Conservation (phyloP, 2,113 vertebrate genomes). For the Plestiodon gilberti region DNA sequence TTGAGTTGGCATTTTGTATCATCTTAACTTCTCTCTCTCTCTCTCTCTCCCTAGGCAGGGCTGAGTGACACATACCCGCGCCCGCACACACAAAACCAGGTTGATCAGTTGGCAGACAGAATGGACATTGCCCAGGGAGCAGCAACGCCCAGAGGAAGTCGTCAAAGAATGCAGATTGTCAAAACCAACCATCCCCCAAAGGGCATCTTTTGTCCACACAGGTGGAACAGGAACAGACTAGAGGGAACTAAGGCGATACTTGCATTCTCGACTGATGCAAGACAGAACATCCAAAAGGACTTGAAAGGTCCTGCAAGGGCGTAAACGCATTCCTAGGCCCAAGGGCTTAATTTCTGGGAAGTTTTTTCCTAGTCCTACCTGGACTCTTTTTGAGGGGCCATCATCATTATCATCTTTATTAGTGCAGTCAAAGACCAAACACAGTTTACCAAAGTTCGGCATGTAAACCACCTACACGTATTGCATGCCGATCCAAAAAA, state of each 20-base stretch:
- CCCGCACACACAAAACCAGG: background rate
- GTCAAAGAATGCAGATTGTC: background rate
- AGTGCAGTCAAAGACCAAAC: too few species aligned
- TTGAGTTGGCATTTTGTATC: background rate
- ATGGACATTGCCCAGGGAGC: background rate
- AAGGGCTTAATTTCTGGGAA: background rate
- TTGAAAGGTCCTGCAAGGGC: background rate
- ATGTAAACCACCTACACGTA: too few species aligned
- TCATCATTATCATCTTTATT: too few species aligned
- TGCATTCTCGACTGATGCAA: background rate
- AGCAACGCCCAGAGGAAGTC: background rate
- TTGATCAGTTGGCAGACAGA: background rate
- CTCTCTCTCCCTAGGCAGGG: too few species aligned
- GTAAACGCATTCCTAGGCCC: too few species aligned
- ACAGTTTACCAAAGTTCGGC: too few species aligned
- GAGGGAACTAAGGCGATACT: rapidly evolving
- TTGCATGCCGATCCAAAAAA: too few species aligned
- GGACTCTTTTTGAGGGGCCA: background rate
- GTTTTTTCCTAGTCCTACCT: background rate
- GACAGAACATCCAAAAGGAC: background rate
- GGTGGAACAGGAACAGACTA: background rate
- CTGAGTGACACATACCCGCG: background rate
- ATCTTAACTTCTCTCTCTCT: background rate
- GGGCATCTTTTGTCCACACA: background rate
- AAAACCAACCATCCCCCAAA: background rate